Evolutionary conservation across 2,113 vertebrate genomes (phyloP), one percentile per base, ranked within the genome.

Genomic region (Hypomesus transpacificus): DNA sequence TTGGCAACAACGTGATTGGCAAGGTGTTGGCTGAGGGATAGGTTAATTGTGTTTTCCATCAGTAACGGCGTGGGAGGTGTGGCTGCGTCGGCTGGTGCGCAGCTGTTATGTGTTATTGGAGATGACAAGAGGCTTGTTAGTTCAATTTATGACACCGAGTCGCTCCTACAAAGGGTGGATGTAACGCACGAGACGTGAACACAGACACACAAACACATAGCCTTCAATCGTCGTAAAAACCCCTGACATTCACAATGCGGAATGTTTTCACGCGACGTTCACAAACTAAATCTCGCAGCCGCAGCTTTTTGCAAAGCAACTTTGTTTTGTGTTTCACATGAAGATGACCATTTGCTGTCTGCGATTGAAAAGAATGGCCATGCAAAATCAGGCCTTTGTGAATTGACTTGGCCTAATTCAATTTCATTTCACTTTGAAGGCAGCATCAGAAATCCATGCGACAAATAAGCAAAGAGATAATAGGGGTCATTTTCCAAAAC

Each of bases 121-220:
- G 73, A 85, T 74, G 86, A 87, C 81, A 86, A 58, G 63, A 71
- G 66, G 78, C 81, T 70, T 63, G 77, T 82, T 82, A 84, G 64
- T 81, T 80, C 58, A 78, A 75, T 82, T 75, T 81, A 79, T 65
- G 39, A 85, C 79, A 78, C 22, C 66, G 80, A 46, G 39, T 2
- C 6, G 39, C 39, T 46, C 39, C 39, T 46, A 13, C 7, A 46
- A 46, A 46, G 39, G 18, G n/a, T 71, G 71, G 76, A 75, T 75
- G 80, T 66, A 68, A 71, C 53, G 67, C 72, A 70, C 46, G 68
- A 71, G 75, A 68, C 20, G 39, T 71, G 64, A 50, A 20, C 16
- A 2, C 24, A 46, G 1, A 28, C 63, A 70, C 67, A 53, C 21
- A 53, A 24, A 52, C 16, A 75, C 39, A n/a, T 34, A 14, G 31